A percentile compares a stretch with the other conserved stretches of the same genome.
Evolutionary conservation across 1,140 invertebrate species (phyloP).

Genomic region (Drosophila cardini): DNA sequence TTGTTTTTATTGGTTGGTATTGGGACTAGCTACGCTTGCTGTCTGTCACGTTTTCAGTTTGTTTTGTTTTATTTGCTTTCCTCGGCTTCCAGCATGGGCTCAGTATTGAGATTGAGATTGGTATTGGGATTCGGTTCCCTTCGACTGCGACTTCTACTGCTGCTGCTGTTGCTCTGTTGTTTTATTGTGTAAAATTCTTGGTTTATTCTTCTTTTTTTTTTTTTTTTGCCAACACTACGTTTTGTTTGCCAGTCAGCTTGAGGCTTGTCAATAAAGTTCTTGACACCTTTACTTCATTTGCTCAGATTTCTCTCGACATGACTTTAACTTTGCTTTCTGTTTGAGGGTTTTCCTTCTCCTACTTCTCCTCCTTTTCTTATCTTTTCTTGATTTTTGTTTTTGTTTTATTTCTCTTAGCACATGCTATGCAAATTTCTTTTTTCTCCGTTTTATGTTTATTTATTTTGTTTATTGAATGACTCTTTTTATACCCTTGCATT

Average conservation of each 20-base stretch:
- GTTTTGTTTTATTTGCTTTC: constrained; percentile 67
- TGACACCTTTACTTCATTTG: constrained; percentile 81
- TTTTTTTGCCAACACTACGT: constrained; percentile 34
- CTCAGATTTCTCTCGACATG: constrained; percentile 74
- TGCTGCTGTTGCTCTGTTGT: constrained; percentile 26
- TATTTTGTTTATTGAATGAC: constrained; percentile 30
- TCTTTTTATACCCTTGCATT: constrained; percentile 17
- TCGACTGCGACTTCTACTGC: constrained; percentile 8
- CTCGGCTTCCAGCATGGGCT: constrained; percentile 45
- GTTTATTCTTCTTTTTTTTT: constrained; percentile 6
- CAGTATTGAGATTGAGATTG: constrained; percentile 4
- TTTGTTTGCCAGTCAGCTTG: constrained; percentile 52
- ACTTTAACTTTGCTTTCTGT: constrained; percentile 69
- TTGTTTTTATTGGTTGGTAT: constrained; percentile 44
- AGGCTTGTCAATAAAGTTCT: constrained; percentile 78
- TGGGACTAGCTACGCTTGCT: constrained; percentile 39
- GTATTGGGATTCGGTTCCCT: constrained; percentile 15
- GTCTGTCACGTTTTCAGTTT: constrained; percentile 71
- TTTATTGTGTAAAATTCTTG: constrained; percentile 36
- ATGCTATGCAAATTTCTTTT: constrained; percentile 49
- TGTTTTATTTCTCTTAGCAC: constrained; percentile 35
- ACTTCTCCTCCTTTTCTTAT: constrained; percentile 5
- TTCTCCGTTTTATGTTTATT: constrained; percentile 18
- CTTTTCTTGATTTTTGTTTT: constrained; percentile 12
- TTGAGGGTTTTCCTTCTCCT: constrained; percentile 21